phyloP scores from a whole-genome alignment of 2,797 vertebrate genomes.

The Antrozous pallidus region DNA sequence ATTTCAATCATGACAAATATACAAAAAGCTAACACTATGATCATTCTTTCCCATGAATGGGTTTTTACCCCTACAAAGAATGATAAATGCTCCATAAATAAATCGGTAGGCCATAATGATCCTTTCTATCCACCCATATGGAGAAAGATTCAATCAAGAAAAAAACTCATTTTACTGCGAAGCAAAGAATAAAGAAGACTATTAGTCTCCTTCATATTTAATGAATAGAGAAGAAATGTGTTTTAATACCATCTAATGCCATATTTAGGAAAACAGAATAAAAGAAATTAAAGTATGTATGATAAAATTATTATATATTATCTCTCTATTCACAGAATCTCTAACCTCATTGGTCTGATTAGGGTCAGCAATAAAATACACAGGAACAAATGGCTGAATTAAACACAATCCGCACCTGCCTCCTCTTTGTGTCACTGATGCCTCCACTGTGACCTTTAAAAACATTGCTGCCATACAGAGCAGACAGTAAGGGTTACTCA shows the following conservation, averaged over 20 bases:
- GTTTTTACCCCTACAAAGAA: background rate
- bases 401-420: background rate
- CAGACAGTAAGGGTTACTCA: background rate
- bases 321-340: background rate
- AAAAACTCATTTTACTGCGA: background rate
- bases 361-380: background rate
- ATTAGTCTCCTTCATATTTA: background rate
- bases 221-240: background rate
- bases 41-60: background rate
- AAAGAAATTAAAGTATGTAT: background rate
- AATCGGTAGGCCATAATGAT: background rate
- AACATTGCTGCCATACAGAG: background rate
- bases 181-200: background rate
- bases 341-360: background rate
- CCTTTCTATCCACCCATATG: background rate
- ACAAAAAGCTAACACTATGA: background rate
- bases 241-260: background rate
- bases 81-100: conserved; percentile 37
- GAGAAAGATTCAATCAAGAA: background rate
- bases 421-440: background rate
- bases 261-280: conserved; percentile 36
- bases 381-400: background rate
- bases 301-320: background rate
- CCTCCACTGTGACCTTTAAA: background rate
- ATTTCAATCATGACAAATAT: conserved; percentile 39